Conservation (phyloP, 2,797 vertebrate genomes). For the Vultur gryphus region DNA sequence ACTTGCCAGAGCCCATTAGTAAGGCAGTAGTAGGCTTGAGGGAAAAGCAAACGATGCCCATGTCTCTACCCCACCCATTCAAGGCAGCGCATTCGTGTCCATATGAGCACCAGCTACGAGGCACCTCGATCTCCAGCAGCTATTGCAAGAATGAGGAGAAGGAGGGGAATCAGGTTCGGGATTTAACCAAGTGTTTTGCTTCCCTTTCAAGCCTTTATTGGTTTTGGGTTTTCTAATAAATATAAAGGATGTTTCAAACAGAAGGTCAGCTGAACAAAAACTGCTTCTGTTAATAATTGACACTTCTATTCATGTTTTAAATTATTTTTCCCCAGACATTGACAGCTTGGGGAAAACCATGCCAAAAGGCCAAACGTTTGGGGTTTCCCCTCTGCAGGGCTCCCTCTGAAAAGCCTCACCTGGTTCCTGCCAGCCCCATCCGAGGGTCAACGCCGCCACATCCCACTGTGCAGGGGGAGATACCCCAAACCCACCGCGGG, state of each 20-base stretch:
- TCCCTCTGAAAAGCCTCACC: not conserved
- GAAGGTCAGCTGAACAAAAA: not conserved
- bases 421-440: not conserved
- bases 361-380: rapidly evolving
- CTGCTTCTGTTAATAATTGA: not conserved
- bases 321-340: not conserved
- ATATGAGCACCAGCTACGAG: rapidly evolving
- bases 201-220: not conserved
- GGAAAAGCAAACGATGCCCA: not conserved
- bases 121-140: not conserved
- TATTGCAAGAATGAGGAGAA: rapidly evolving
- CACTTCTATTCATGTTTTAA: not conserved
- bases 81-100: not conserved
- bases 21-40: not conserved
- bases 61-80: rapidly evolving
- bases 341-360: not conserved
- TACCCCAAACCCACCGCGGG: not conserved
- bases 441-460: too few species aligned
- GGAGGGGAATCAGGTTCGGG: not conserved
- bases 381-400: not conserved
- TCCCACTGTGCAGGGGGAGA: rapidly evolving
- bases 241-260: not conserved
- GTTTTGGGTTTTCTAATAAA: not conserved
- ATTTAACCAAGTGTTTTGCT: not conserved
- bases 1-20: rapidly evolving